phyloP scores from a whole-genome alignment of 2,113 vertebrate species.

The Plotosus lineatus region DNA sequence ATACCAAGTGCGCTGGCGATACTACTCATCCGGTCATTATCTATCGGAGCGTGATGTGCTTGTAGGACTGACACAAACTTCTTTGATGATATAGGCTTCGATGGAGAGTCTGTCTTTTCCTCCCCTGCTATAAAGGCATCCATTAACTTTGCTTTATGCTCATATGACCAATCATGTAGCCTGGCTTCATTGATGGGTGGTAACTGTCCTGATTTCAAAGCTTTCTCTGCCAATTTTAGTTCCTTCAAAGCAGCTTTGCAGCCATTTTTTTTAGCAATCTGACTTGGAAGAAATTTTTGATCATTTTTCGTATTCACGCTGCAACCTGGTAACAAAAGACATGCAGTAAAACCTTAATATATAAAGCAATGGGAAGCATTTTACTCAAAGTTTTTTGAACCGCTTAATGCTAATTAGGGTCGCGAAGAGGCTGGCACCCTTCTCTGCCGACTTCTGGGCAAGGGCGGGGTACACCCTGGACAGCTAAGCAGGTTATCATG shows the following conservation, averaged over 20 bases:
- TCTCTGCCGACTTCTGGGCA: no score
- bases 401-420: no score
- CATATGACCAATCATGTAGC: constrained; percentile 81
- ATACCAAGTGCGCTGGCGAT: constrained; percentile 68
- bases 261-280: constrained; percentile 67
- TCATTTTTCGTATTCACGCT: constrained; percentile 77
- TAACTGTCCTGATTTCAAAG: constrained; percentile 65
- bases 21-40: constrained; percentile 48
- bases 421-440: no score
- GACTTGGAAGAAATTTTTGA: constrained; percentile 65
- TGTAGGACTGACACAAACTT: constrained; percentile 69
- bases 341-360: background rate
- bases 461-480: no score
- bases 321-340: constrained; percentile 68
- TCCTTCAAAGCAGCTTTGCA: constrained; percentile 74
- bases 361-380: background rate
- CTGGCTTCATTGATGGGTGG: background rate
- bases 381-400: background rate
- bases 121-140: constrained; percentile 54
- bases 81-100: constrained; percentile 64
- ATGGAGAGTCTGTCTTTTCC: constrained; percentile 58
- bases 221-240: constrained; percentile 67
- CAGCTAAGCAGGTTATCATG: no score
- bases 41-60: constrained; percentile 59
- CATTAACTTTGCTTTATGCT: constrained; percentile 68